Conservation (phyloP, 2,797 vertebrate genomes). For the Aselliscus stoliczkanus region DNA sequence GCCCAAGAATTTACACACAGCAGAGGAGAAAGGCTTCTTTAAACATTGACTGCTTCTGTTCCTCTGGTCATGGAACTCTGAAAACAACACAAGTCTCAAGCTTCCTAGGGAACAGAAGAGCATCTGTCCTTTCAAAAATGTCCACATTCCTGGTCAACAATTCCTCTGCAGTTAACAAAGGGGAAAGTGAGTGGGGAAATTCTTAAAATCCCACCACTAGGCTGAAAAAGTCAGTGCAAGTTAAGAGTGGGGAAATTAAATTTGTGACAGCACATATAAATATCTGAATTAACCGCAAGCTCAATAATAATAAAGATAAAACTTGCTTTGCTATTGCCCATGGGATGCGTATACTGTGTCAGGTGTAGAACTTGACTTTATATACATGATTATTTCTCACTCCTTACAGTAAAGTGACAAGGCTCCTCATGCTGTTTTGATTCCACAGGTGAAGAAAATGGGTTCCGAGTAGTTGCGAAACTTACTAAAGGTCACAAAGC, state of each 20-base stretch:
- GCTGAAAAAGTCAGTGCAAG: conserved; percentile 9
- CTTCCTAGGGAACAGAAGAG: conserved; percentile 39
- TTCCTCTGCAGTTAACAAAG: conserved; percentile 27
- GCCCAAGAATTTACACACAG: conserved; percentile 54
- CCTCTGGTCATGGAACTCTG: conserved; percentile 38
- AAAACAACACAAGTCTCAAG: conserved; percentile 27
- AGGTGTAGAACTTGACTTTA: not conserved
- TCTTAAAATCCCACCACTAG: conserved; percentile 13
- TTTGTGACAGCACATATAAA: not conserved
- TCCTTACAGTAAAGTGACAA: not conserved
- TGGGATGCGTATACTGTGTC: not conserved
- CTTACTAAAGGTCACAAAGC: not conserved
- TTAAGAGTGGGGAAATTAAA: not conserved
- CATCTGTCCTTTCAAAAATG: conserved; percentile 39
- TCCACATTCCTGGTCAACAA: conserved; percentile 35
- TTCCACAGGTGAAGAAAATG: not conserved
- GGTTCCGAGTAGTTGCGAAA: not conserved
- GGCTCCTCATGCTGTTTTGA: not conserved
- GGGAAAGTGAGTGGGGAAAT: not conserved
- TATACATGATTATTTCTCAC: not conserved
- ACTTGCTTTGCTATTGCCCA: not conserved
- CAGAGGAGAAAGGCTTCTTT: conserved; percentile 63
- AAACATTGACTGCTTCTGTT: conserved; percentile 8
- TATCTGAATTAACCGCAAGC: not conserved
- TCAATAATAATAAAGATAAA: not conserved